phyloP scores from a whole-genome alignment of 2,888 invertebrate species.

The Cerceris ruficornis region DNA sequence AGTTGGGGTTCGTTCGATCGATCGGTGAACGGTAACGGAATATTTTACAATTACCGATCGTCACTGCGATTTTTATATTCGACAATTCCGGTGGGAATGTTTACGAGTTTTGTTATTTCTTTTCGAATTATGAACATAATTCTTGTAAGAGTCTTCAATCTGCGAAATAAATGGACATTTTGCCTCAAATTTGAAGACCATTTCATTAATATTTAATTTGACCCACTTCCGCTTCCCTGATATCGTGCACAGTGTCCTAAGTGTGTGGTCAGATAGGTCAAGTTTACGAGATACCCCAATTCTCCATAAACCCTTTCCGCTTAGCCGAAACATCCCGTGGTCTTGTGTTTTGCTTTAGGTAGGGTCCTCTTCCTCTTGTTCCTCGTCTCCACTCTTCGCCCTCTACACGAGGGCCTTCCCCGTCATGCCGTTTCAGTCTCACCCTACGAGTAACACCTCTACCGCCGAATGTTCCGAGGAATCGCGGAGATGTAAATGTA shows the following conservation, averaged over 20 bases:
- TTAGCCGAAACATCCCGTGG: conserved; percentile 74
- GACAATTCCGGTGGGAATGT: background rate
- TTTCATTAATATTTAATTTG: conserved; percentile 64
- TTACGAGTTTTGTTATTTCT: too few relatives aligned
- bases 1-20: background rate
- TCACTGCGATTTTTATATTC: background rate
- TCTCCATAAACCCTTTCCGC: conserved; percentile 78
- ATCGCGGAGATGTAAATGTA: conserved; percentile 34
- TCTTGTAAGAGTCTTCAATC: too few relatives aligned
- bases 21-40: background rate
- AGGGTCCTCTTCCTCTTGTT: conserved; percentile 59
- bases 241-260: conserved; percentile 61
- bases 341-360: conserved; percentile 71
- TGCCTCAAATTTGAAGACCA: background rate
- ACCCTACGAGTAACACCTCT: conserved; percentile 58
- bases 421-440: conserved; percentile 68
- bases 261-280: conserved; percentile 75
- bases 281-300: conserved; percentile 77
- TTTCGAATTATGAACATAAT: too few relatives aligned
- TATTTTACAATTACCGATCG: background rate
- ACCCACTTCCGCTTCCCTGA: conserved; percentile 68
- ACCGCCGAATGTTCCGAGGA: conserved; percentile 63
- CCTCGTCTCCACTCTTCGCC: conserved; percentile 45
- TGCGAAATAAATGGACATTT: background rate
- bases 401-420: conserved; percentile 68